Evolutionary conservation across 2,797 vertebrate genomes (phyloP), one percentile per base, ranked within the genome.

Genomic region (Eidolon dupreanum): DNA sequence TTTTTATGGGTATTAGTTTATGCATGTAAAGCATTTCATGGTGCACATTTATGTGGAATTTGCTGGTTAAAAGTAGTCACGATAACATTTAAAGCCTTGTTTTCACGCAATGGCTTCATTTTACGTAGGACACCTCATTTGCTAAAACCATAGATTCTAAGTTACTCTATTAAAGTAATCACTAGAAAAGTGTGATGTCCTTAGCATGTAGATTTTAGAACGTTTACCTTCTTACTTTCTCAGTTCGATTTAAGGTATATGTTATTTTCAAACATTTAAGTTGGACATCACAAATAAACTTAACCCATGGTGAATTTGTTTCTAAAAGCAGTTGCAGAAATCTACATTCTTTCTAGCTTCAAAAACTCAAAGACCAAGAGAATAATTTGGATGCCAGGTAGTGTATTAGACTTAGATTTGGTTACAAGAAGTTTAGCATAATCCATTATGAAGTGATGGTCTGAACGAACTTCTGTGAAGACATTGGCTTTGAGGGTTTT

Each of bases 241-340:
- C 49, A 33, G 5, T 94, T 85, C 46, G 28, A 83, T 66, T 81
- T 46, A 87, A 88, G 17, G n/a, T 49, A 41, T 73, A 63, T 36
- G 31, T 71, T 87, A 24, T 66, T 90, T 82, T 92, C n/a, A n/a
- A 46, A 75, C 41, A 75, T 22, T 31, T 33, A 75, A 65, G 3
- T 51, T 19, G 17, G 26, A 65, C 20, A 22, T 74, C 84, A 95
- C 13, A 61, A 90, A 89, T 28, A 13, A 31, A 87, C 15, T 36
- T 77, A 71, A 43, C 28, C 5, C 3, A n/a, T 26, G 12, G 8
- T 31, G 78, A 68, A 61, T 86, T 71, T 68, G 65, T 71, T 96
- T 90, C 33, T 89, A 61, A 96, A 93, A 63, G 43, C 5, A 74
- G 8, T 61, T 61, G 28, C 43, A 81, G 41, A 95, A 88, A 85